Evolutionary conservation across 2,113 vertebrate species (phyloP).

Genomic region (Pseudopodoces humilis): DNA sequence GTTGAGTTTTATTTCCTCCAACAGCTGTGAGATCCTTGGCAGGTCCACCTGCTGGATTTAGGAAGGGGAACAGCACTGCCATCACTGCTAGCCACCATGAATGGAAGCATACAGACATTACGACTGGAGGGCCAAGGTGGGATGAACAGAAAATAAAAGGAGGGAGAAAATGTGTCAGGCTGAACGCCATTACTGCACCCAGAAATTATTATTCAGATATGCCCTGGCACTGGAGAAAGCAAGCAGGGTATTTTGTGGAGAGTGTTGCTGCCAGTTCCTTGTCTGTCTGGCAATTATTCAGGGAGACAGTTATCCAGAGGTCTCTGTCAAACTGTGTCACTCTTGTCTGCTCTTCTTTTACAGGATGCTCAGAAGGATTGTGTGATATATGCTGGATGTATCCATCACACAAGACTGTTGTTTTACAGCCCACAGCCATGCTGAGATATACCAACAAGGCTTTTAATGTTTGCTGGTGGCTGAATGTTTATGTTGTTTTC

Average conservation of each 20-base stretch:
- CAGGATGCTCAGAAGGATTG: neutral
- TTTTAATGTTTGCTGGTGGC: neutral
- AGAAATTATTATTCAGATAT: neutral
- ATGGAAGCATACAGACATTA: neutral
- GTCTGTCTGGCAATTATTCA: neutral
- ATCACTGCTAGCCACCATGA: neutral
- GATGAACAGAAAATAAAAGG: neutral
- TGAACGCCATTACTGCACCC: neutral
- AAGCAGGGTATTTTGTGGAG: neutral
- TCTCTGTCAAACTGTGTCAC: neutral
- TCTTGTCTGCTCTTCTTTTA: neutral
- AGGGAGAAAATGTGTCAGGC: neutral
- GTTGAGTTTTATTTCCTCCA: neutral
- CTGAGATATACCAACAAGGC: neutral
- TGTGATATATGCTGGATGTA: neutral
- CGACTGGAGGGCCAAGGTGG: neutral
- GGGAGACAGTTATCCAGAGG: neutral
- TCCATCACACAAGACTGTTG: neutral
- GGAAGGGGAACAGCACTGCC: neutral
- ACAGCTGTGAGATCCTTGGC: neutral
- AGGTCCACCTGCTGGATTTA: neutral
- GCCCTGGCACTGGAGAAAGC: neutral
- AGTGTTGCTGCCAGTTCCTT: neutral
- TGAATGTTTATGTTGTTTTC: neutral
- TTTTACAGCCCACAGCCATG: neutral